Percentiles rank a stretch among this genome's conserved stretches.
Conservation (phyloP, 2,113 vertebrate species). For the Hippocampus guttulatus region DNA sequence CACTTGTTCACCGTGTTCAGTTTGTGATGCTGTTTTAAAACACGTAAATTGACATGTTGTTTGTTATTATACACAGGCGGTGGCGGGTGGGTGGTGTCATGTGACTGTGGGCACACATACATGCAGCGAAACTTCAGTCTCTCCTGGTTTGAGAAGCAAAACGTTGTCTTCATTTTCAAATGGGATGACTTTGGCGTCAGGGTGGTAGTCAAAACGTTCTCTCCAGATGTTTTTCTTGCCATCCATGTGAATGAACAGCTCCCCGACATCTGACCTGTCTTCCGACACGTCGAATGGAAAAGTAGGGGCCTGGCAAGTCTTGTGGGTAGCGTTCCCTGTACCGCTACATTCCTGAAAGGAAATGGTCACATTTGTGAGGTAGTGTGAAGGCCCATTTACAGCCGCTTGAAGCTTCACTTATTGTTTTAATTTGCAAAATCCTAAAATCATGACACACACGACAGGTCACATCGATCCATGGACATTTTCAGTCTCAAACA, state of each 20-base stretch:
- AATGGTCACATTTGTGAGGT: background rate
- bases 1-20: conserved; percentile 74
- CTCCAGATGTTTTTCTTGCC: conserved; percentile 52
- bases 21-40: conserved; percentile 75
- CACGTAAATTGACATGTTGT: background rate
- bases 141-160: conserved; percentile 71
- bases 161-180: conserved; percentile 62
- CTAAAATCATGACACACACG: no score
- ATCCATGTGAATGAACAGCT: conserved; percentile 77
- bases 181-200: conserved; percentile 59
- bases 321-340: conserved; percentile 37
- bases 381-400: background rate
- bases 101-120: conserved; percentile 63
- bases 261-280: conserved; percentile 61
- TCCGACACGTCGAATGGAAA: conserved; percentile 56
- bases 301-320: conserved; percentile 77
- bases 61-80: background rate
- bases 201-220: conserved; percentile 72
- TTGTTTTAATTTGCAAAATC: no score
- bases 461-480: background rate
- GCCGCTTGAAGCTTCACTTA: no score
- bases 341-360: conserved; percentile 68
- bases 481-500: background rate
- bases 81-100: no score
- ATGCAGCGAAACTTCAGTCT: conserved; percentile 77